These are phyloP conservation scores for Opisthograptis luteolata DNA, from an alignment of 2,888 invertebrate species.

Conservation along the genomic window DNA sequence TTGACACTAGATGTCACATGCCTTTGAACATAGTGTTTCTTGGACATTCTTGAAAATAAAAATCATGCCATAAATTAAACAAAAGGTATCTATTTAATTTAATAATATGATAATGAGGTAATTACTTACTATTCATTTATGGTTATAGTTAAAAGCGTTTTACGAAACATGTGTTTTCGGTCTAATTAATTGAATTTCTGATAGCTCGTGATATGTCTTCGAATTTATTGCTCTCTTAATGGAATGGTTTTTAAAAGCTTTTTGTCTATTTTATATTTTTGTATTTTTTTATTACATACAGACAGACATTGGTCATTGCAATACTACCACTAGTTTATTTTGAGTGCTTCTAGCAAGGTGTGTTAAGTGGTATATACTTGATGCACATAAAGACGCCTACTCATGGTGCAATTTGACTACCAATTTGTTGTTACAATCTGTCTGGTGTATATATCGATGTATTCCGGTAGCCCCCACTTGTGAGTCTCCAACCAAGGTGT, in stretches of 20 bases:
- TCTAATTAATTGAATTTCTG: conserved; percentile 44
- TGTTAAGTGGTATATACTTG: conserved; percentile 44
- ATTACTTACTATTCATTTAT: conserved; percentile 35
- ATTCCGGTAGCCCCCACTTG: too few species aligned
- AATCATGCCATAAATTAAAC: conserved; percentile 8
- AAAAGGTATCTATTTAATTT: conserved; percentile 12
- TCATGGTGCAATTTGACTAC: too few species aligned
- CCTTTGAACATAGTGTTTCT: too few species aligned
- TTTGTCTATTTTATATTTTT: neutral
- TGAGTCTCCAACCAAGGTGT: too few species aligned
- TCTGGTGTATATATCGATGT: too few species aligned
- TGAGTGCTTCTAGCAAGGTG: conserved; percentile 42
- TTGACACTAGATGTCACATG: too few species aligned
- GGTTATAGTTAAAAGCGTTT: conserved; percentile 48
- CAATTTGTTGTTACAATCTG: too few species aligned
- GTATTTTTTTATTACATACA: conserved; percentile 6
- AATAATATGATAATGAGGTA: conserved; percentile 21
- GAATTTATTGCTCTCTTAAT: conserved; percentile 32
- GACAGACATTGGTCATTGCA: conserved; percentile 12
- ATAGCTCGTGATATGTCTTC: conserved; percentile 27
- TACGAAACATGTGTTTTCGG: conserved; percentile 51
- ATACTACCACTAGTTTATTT: conserved; percentile 40
- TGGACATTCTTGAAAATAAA: neutral
- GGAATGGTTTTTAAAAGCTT: conserved; percentile 5
- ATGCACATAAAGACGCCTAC: neutral